Evolutionary conservation across 2,113 vertebrate genomes (phyloP), one percentile per base, ranked within the genome.

Genomic region (Cavia porcellus): DNA sequence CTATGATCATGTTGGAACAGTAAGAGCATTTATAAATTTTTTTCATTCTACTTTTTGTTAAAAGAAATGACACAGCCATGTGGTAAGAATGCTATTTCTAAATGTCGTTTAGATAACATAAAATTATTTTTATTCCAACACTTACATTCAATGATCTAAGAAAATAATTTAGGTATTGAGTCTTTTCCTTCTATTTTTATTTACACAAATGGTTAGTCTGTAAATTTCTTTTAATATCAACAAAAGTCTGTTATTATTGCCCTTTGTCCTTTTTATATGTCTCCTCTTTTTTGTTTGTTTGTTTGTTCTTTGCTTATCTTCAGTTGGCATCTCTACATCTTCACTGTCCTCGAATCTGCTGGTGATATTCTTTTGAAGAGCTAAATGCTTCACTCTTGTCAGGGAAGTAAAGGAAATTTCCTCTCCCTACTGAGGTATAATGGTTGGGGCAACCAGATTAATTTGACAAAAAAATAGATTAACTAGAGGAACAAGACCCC

Each of bases 121-220:
- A 93, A 90, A 14, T 95, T 86, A 20, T 91, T 86, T 61, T 84
- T n/a, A 89, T 57, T 94, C 11, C 50, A 82, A 35, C 17, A 62
- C 55, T n/a, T 70, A 70, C 35, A 70, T 81, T 86, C 28, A 81
- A 45, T 10, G 19, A 8, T 77, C 24, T 61, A 80, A 74, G 38
- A 72, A 38, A 82, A 85, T 14, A 81, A 61, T 94, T 90, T 38
- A 57, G 62, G 95, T 61, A 80, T 38, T 68, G 30, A 81, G 30
- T 5, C 50, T 75, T 94, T 62, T 2, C 6, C 10, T 72, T 10
- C 19, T 35, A 55, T 80, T 77, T 94, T 86, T 92, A 94, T 82
- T 94, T 86, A 32, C 28, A 17, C 61, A 89, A 89, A 52, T 77
- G 3, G 1, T 66, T 89, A 86, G 2, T 74, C 32, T 92, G 22